A percentile compares a stretch with the other conserved stretches of the same genome.
Conservation (phyloP, 1,140 invertebrate species). For the Caenorhabditis elegans region WBcel235 BX284605.5:112501-113000, state of each 20-base stretch:
- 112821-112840: no score
- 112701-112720: background rate
- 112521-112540: conserved; percentile 38
- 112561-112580: conserved; percentile 47
- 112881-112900: no score
- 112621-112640: conserved; percentile 38
- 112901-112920: no score
- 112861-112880: no score
- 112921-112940: no score
- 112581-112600: conserved; percentile 44
- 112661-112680: background rate
- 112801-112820: background rate
- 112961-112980: no score
- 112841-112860: no score
- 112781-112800: background rate
- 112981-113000: no score
- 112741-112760: background rate
- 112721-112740: conserved; percentile 8
- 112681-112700: background rate
- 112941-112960: no score
- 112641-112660: background rate
- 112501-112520: conserved; percentile 40
- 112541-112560: conserved; percentile 38
- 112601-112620: conserved; percentile 47
- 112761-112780: background rate